Evolutionary conservation across 1,140 invertebrate genomes (phyloP), one percentile per base, ranked within the genome.

Genomic region (Drosophila asahinai): DNA sequence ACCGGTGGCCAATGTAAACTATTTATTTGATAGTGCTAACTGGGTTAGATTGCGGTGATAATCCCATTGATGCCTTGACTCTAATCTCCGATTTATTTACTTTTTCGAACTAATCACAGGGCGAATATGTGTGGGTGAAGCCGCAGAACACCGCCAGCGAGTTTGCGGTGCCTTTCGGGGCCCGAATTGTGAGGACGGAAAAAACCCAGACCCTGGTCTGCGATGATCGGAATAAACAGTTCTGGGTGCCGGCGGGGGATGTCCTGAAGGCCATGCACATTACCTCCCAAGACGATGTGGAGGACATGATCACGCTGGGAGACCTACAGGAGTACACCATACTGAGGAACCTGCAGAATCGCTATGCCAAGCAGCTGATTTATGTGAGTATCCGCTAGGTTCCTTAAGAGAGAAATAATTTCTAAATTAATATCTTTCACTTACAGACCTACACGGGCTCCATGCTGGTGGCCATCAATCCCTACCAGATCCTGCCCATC

Each of bases 291-390:
- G 94, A 96, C 74, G 97, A 97, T 49, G 97, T 99, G 6, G 97
- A 98, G 93, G 98, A 99, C 93, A 98, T 99, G 98, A 98, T 99
- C 73, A 96, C 96, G 22, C 93, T 99, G 43, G 97, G 97, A 8
- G 98, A 99, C 94, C 94, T 99, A 22, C 97, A 99, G 91, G 98
- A 99, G 93, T 97, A 97, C 83, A 97, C 97, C 8, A 98, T 99
- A 80, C 94, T 99, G 14, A 94, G 97, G 63, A 99, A 99, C 94
- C 94, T 99, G n/a, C 96, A 97, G 79, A 96, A 98, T 83, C 94
- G 98, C 83, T 99, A 98, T 93, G 96, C 96, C 86, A 95, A 97
- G 79, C 96, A 97, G 92, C 92, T 97, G 17, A 98, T 99, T 90
- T 99, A 99, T 94, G 98, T 99, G 94, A 95, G 96, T 22, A 22